Evolutionary conservation across 2,797 vertebrate genomes (phyloP).

Genomic region (Syngnathus acus): DNA sequence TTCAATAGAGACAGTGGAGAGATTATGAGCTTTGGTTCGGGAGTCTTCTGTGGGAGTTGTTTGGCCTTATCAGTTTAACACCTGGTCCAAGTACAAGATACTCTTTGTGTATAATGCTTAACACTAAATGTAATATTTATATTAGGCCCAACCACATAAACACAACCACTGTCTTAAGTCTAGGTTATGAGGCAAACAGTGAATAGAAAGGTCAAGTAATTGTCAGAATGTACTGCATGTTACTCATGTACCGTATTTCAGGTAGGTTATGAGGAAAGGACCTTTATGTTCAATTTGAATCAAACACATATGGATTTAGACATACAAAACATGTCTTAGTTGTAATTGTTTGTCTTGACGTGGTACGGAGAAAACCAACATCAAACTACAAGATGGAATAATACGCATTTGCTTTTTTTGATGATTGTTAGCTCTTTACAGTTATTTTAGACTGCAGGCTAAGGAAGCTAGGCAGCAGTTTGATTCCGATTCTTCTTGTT

Average conservation of each 20-base stretch:
- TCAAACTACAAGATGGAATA: not conserved
- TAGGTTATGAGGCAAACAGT: not conserved
- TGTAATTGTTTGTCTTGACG: not conserved
- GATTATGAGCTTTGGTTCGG: constrained; percentile 33
- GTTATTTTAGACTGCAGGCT: not conserved
- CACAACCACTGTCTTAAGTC: not conserved
- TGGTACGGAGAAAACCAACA: not conserved
- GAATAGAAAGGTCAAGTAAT: constrained; percentile 1
- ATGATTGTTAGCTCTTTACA: not conserved
- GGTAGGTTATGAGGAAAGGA: not conserved
- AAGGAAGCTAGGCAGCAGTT: not conserved
- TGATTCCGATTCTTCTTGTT: not conserved
- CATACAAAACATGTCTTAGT: not conserved
- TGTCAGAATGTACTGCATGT: not conserved
- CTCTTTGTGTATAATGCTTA: constrained; percentile 10
- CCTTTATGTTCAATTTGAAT: too few relatives aligned
- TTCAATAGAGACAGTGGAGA: constrained; percentile 50
- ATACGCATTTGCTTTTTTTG: not conserved
- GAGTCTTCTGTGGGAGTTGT: constrained; percentile 52
- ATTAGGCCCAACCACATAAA: not conserved
- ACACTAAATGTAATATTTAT: not conserved
- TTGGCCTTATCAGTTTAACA: constrained; percentile 56
- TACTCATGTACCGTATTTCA: too few relatives aligned
- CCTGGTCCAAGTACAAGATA: constrained; percentile 47
- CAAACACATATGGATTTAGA: not conserved